Conservation (phyloP, 2,797 vertebrate species). For the Danio tinwini region DNA sequence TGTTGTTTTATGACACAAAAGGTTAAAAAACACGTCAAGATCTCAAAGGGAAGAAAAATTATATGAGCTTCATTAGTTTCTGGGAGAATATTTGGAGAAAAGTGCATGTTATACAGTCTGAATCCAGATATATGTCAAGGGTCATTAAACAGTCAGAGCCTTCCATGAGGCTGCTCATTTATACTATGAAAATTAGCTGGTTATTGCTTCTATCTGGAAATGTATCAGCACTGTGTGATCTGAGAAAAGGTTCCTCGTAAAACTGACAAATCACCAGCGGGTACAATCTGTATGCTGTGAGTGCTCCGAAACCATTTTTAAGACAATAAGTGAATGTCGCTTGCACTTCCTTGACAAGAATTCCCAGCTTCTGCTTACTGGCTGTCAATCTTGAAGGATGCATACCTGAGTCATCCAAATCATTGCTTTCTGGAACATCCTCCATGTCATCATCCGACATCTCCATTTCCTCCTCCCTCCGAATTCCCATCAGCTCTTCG, state of each 20-base stretch:
- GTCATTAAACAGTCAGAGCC: conserved; percentile 35
- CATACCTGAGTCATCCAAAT: conserved; percentile 86
- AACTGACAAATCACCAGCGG: conserved; percentile 57
- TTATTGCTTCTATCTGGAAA: conserved; percentile 18
- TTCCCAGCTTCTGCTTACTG: neutral
- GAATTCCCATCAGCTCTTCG: conserved; percentile 96
- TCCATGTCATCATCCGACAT: conserved; percentile 98
- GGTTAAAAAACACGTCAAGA: neutral
- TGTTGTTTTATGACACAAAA: neutral
- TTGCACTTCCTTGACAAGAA: neutral
- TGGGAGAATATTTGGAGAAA: neutral
- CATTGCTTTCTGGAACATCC: conserved; percentile 85
- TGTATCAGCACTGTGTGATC: conserved; percentile 26
- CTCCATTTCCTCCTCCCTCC: conserved; percentile 97
- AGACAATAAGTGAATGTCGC: neutral
- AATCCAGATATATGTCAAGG: conserved; percentile 17
- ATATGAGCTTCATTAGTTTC: conserved; percentile 36
- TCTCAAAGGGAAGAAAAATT: neutral
- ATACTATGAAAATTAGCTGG: conserved; percentile 36
- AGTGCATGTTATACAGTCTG: conserved; percentile 17
- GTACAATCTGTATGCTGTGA: conserved; percentile 45
- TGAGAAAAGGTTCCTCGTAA: conserved; percentile 42
- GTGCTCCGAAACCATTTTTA: neutral
- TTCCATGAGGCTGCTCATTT: conserved; percentile 11
- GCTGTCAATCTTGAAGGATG: neutral